Base-by-base conservation (phyloP, 2,888 invertebrate genomes). In the Stegophylla sp. region DNA sequence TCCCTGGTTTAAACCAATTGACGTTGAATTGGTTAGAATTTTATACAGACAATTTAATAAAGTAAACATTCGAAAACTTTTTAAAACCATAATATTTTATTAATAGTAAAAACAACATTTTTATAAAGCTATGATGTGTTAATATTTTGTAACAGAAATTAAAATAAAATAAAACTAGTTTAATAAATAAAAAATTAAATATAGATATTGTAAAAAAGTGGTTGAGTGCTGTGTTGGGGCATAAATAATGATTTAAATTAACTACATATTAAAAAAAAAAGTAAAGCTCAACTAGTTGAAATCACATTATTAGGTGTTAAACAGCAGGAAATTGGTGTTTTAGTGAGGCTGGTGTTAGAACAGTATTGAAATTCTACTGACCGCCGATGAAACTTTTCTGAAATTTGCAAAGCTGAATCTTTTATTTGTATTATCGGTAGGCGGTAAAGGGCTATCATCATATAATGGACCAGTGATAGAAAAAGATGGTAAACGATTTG, bases 401-500 rank as follows among this genome's bases (percentile, higher is more conserved):
- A 82, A 74, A 74, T 82, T 75, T 63, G 82, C 82, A 69, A 82
- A 82, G 34, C 82, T 82, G 82, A 82, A 82, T 51, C 82, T 56
- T 79, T 79, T 79, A 51, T 61, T 79, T 79, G 79, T 51, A 71
- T 59, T 79, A 76, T 76, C 75, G 51, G 34, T 61, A 79, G 59
- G 23, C 9, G 79, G 69, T 79, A 79, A 61, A 71, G 56, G 26
- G 63, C 79, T 79, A 69, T 82, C 73, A 74, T 83, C 83, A 43
- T 77, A 82, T 67, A 82, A 72, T 66, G 83, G 83, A 56, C 82
- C 81, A 72, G 83, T 82, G 41, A 83, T 77, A 48, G 82, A 81
- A 66, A 83, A 81, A 26, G 83, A 82, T 41, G 83, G 83, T 83
- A 83, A 76, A 81, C 82, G 83, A 61, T 77, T 72, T 63, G 81